Percentiles rank a stretch among this genome's conserved stretches.
These are phyloP conservation scores for Nibea coibor DNA, from an alignment of 2,113 vertebrate species.

Conservation along the genomic window DNA sequence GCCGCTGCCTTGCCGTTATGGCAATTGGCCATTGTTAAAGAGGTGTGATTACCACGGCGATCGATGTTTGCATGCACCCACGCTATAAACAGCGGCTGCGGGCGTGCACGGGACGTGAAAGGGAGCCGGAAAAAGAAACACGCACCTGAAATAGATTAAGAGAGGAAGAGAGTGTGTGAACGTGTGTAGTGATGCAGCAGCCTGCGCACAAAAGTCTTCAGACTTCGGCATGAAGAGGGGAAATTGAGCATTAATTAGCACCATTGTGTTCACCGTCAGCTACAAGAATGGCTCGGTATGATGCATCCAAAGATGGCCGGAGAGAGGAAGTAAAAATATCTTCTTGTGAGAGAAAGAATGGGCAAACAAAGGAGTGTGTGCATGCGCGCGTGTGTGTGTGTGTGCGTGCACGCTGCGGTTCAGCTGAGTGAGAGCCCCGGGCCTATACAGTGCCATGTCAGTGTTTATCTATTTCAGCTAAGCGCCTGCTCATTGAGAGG, in stretches of 20 bases:
- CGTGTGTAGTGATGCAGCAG: constrained; percentile 12
- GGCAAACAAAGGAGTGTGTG: constrained; percentile 23
- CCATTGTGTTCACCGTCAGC: constrained; percentile 36
- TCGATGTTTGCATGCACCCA: constrained; percentile 7
- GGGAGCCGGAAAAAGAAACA: not conserved
- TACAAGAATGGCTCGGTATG: constrained; percentile 30
- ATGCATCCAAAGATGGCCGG: constrained; percentile 8
- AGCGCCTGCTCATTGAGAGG: constrained; percentile 60
- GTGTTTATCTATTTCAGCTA: constrained; percentile 70
- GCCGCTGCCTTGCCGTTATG: constrained; percentile 24
- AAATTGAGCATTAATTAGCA: constrained; percentile 69
- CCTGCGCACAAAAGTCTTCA: constrained; percentile 42
- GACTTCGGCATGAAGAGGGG: constrained; percentile 56
- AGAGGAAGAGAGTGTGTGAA: constrained; percentile 4
- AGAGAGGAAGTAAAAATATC: constrained; percentile 39
- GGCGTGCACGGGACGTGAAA: constrained; percentile 7
- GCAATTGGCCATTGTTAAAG: constrained; percentile 32
- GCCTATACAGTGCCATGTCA: constrained; percentile 57
- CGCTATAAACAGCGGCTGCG: constrained; percentile 5
- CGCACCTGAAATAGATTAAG: not conserved
- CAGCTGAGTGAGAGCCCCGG: constrained; percentile 25
- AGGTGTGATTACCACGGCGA: constrained; percentile 49
- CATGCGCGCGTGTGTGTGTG: constrained; percentile 8
- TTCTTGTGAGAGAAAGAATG: constrained; percentile 4
- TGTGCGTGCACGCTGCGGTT: constrained; percentile 7